phyloP scores from a whole-genome alignment of 1,140 invertebrate genomes.

The Aphelinus certus region DNA sequence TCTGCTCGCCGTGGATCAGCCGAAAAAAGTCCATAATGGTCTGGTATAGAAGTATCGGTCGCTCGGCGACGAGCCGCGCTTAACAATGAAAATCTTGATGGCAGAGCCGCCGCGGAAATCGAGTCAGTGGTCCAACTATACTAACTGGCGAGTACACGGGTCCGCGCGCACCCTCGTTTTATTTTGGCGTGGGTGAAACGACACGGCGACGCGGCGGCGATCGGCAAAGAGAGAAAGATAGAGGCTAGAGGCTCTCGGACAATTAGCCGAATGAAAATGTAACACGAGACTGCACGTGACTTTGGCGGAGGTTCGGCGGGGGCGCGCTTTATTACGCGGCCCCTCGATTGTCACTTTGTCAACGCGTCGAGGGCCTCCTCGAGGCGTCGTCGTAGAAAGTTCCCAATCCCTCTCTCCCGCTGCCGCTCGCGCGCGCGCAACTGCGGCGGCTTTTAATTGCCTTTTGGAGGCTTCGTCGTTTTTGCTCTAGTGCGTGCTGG shows the following conservation, averaged over 20 bases:
- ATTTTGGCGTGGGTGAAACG: not conserved
- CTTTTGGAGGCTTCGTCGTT: constrained; percentile 36
- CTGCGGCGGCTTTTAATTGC: constrained; percentile 36
- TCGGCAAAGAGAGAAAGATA: not conserved
- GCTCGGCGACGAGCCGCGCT: too few species aligned
- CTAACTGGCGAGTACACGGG: too few species aligned
- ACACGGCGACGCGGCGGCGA: not conserved
- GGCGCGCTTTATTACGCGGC: constrained; percentile 30
- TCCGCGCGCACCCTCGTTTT: too few species aligned
- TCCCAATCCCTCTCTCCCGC: constrained; percentile 27
- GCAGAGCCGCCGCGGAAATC: constrained; percentile 19
- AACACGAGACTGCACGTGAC: constrained; percentile 66
- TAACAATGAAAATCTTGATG: constrained; percentile 33
- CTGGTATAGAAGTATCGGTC: too few species aligned
- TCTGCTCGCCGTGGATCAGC: too few species aligned
- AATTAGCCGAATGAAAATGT: constrained; percentile 67
- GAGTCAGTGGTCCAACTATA: constrained; percentile 11
- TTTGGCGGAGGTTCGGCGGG: constrained; percentile 47
- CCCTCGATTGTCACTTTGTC: constrained; percentile 63
- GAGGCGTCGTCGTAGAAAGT: constrained; percentile 33
- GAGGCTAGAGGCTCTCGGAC: constrained; percentile 37
- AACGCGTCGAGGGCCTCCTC: constrained; percentile 44
- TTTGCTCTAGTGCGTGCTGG: not conserved
- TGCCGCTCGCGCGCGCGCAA: not conserved
- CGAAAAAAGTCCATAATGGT: too few species aligned